A percentile compares a stretch with the other conserved stretches of the same genome.
Evolutionary conservation across 2,797 vertebrate species (phyloP).

Genomic region (Artibeus lituratus): DNA sequence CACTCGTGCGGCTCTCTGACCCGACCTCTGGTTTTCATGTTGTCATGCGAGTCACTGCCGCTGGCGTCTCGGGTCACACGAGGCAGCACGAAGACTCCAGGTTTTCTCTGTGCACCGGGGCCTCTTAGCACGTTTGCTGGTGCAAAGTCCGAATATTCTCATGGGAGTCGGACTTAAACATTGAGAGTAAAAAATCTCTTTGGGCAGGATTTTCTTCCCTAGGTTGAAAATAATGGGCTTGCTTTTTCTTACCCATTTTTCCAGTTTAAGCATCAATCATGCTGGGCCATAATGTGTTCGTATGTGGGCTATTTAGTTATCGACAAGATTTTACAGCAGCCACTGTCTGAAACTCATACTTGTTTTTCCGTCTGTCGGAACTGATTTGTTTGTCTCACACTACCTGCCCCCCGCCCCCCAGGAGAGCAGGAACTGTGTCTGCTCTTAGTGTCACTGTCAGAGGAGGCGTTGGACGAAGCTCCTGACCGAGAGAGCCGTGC

Average conservation of each 20-base stretch:
- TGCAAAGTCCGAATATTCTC: background rate
- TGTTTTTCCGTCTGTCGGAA: background rate
- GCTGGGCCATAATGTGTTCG: background rate
- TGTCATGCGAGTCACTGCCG: background rate
- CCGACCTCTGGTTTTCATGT: background rate
- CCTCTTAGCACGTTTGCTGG: background rate
- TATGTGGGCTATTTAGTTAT: background rate
- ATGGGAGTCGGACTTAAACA: background rate
- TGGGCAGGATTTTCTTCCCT: background rate
- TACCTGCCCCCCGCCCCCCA: fast-evolving
- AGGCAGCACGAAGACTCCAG: background rate
- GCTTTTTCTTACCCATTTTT: background rate
- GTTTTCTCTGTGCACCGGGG: background rate
- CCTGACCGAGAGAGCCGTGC: background rate
- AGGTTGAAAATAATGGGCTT: background rate
- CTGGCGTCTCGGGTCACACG: background rate
- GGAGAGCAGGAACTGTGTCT: background rate
- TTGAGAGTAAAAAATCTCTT: background rate
- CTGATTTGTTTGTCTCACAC: background rate
- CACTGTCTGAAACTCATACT: background rate
- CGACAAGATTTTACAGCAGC: background rate
- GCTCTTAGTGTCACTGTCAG: fast-evolving
- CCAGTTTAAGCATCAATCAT: background rate
- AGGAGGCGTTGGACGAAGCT: background rate
- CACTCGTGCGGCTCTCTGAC: background rate